A percentile compares a stretch with the other conserved stretches of the same genome.
Conservation (phyloP, 2,113 vertebrate genomes). For the Bucco capensis region DNA sequence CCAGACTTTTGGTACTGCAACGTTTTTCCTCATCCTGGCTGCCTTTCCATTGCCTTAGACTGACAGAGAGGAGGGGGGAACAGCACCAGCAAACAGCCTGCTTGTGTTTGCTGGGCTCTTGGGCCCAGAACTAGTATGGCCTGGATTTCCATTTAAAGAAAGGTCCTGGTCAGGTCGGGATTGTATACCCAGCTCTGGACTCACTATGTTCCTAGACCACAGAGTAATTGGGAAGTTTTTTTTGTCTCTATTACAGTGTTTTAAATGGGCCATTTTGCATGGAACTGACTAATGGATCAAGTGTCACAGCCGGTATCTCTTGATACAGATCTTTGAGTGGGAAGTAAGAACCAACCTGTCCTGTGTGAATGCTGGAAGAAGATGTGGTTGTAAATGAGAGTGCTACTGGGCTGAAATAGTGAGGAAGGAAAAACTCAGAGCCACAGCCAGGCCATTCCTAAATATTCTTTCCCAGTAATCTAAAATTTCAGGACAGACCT, state of each 20-base stretch:
- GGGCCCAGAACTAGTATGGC: too few relatives aligned
- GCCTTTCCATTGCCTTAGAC: background rate
- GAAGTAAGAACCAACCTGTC: background rate
- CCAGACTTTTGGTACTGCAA: background rate
- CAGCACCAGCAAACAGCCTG: background rate
- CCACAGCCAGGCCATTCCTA: background rate
- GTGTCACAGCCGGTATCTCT: background rate
- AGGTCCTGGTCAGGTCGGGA: background rate
- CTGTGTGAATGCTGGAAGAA: background rate
- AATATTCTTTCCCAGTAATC: background rate
- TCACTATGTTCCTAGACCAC: rapidly evolving
- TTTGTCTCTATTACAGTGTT: background rate
- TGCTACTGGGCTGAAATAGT: background rate
- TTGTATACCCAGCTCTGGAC: background rate
- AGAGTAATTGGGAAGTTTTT: background rate
- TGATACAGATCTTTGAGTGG: background rate
- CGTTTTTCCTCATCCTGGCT: background rate
- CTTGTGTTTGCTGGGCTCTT: background rate
- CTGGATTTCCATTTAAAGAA: background rate
- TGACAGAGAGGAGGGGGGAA: background rate
- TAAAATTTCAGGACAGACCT: background rate
- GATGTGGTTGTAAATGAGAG: background rate
- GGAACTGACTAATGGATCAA: background rate
- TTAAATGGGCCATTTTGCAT: background rate
- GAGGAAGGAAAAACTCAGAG: background rate